Evolutionary conservation across 2,113 vertebrate species (phyloP), one percentile per base, ranked within the genome.

Genomic region (Proteles cristata): DNA sequence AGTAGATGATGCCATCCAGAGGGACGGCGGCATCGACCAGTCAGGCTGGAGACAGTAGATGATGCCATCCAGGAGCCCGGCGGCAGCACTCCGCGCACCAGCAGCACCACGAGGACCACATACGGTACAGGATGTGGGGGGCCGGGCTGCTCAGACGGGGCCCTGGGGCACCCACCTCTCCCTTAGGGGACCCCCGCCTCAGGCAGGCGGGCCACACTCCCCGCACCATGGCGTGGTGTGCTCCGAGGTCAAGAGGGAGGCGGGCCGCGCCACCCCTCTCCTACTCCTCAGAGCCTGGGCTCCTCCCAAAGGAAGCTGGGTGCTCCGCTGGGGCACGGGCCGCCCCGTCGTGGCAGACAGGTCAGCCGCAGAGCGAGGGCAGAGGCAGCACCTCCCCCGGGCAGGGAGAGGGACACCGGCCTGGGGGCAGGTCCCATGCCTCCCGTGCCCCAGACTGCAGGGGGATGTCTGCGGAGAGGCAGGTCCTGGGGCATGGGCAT

Each of bases 1-100:
- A n/a, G n/a, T n/a, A n/a, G n/a, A n/a, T n/a, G n/a, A n/a, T n/a
- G n/a, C n/a, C n/a, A n/a, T n/a, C n/a, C n/a, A n/a, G n/a, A n/a
- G 99, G 98, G 99, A 99, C 28, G 98, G 99, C 82, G 99, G 99
- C 98, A 99, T 99, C 33, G 99, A 99, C 99, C 99, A 99, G 98
- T 99, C 99, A 1, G 99, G 99, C 98, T 99, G 99, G 98, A 99
- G 99, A 98, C 99, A 99, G 98, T 99, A 99, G 97, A 99, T 88
- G 81, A 99, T 99, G 97, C 99, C 99, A 0, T 99, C 99, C 96
- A 99, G 43, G 0, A 99, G 11, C 99, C 99, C 0, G 99, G 99
- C 90, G 99, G 98, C 15, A 99, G 99, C 97, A 99, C 99, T 3
- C 99, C 99, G 0, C 99, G 99, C 92, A 99, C 99, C 98, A 99